Evolutionary conservation across 1,140 invertebrate genomes (phyloP).

Genomic region (Oncopodura yosiiana): DNA sequence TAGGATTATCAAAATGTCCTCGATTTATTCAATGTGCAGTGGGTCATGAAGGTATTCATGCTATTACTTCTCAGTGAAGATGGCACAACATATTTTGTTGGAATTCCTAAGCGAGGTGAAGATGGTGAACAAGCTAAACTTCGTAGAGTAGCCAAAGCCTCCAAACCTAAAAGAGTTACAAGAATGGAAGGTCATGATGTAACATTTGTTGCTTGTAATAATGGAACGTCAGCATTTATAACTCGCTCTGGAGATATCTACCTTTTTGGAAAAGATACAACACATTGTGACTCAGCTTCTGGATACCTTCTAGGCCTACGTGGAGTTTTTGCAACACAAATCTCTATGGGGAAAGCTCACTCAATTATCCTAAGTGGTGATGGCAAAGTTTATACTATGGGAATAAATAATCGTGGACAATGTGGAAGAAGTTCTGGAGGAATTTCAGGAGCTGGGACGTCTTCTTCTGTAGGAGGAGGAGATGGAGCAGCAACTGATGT

Average conservation of each 20-base stretch:
- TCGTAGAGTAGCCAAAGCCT: conserved; percentile 74
- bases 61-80: conserved; percentile 78
- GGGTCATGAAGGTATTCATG: conserved; percentile 88
- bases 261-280: conserved; percentile 91
- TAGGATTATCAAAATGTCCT: conserved; percentile 62
- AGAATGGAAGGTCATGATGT: conserved; percentile 79
- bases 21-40: conserved; percentile 68
- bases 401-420: conserved; percentile 95
- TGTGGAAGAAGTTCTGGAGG: conserved; percentile 89
- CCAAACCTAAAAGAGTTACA: conserved; percentile 83
- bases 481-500: conserved; percentile 39
- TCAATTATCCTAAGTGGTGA: conserved; percentile 75
- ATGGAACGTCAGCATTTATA: conserved; percentile 84
- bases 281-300: conserved; percentile 67
- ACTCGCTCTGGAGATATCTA: conserved; percentile 76
- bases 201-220: conserved; percentile 77
- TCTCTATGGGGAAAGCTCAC: conserved; percentile 91
- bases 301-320: conserved; percentile 62
- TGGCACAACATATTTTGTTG: conserved; percentile 76
- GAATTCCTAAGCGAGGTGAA: conserved; percentile 81
- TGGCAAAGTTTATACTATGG: conserved; percentile 88
- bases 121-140: conserved; percentile 77
- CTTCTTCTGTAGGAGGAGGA: no score
- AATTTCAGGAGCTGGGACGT: background rate
- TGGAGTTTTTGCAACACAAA: conserved; percentile 67